Base-by-base conservation (phyloP, 2,113 vertebrate species). In the Chaenogobius annularis region DNA sequence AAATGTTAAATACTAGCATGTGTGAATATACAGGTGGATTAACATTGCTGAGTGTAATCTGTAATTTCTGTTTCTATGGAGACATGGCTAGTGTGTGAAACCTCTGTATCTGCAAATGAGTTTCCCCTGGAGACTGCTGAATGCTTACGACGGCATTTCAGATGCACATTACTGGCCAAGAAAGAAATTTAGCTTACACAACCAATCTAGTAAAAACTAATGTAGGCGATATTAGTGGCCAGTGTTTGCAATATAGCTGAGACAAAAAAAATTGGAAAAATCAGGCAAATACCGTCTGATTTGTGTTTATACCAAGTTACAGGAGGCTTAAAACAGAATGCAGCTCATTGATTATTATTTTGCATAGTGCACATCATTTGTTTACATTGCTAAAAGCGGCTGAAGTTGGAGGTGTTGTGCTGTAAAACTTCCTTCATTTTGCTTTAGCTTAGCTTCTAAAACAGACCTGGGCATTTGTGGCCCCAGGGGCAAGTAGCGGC, bases 401-500 rank as follows among this genome's bases (percentile, higher is more conserved):
- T 66, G 64, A 46, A 14, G 64, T 47, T 46, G 64, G 43, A 63
- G 20, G 35, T 63, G 61, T 19, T 1, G 9, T 43, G 61, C 61
- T 66, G 64, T 23, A 23, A 46, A 65, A 65, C 43, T 66, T 66
- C 64, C 40, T 47, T 26, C 64, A 14, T 47, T 47, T 66, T 47
- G 44, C 64, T 47, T 46, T 66, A 44, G 44, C 22, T 47, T 66
- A 66, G 64, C 64, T 7, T 46, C 20, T 22, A 40, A 19, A 62
- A 19, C 58, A 17, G n/a, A n/a, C n/a, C n/a, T n/a, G n/a, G n/a
- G n/a, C n/a, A n/a, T n/a, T n/a, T n/a, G n/a, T n/a, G n/a, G n/a
- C n/a, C n/a, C n/a, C n/a, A n/a, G n/a, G n/a, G n/a, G n/a, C n/a
- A n/a, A n/a, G n/a, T n/a, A n/a, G n/a, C n/a, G n/a, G n/a, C n/a